A percentile compares a stretch with the other conserved stretches of the same genome.
Conservation (phyloP, 2,888 invertebrate genomes). For the Baronia brevicornis region DNA sequence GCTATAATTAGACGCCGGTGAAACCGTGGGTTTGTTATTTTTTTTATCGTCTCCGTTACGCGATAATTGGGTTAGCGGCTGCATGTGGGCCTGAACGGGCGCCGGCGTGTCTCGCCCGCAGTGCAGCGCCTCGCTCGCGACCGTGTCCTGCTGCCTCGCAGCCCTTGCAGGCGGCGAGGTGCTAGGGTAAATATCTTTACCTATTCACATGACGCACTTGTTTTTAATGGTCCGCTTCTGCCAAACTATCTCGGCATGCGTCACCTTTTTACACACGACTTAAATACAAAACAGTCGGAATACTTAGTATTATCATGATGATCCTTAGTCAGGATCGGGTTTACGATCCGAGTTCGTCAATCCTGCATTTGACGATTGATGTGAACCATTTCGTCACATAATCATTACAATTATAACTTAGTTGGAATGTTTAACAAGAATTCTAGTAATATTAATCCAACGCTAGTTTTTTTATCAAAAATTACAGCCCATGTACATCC, state of each 20-base stretch:
- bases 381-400: too few relatives aligned
- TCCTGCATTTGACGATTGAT: too few relatives aligned
- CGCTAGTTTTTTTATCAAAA: too few relatives aligned
- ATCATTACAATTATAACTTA: too few relatives aligned
- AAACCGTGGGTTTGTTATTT: slow-evolving; percentile 77
- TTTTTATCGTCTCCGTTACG: slow-evolving; percentile 74
- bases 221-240: slow-evolving; percentile 8
- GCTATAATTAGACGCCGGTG: slow-evolving; percentile 72
- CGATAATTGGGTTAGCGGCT: slow-evolving; percentile 74
- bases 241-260: slow-evolving; percentile 7
- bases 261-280: slow-evolving; percentile 1
- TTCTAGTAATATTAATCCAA: too few relatives aligned
- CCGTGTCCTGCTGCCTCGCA: slow-evolving; percentile 12
- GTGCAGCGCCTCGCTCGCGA: slow-evolving; percentile 8
- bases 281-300: too few relatives aligned
- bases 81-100: slow-evolving; percentile 70
- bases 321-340: too few relatives aligned
- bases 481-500: too few relatives aligned
- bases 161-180: slow-evolving; percentile 3
- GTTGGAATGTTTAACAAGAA: too few relatives aligned
- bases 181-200: background rate
- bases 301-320: too few relatives aligned
- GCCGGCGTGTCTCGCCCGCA: slow-evolving; percentile 63
- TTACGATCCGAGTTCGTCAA: too few relatives aligned
- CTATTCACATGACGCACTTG: slow-evolving; percentile 6